Conservation (phyloP, 2,888 invertebrate genomes). For the Carterocephalus palaemon region DNA sequence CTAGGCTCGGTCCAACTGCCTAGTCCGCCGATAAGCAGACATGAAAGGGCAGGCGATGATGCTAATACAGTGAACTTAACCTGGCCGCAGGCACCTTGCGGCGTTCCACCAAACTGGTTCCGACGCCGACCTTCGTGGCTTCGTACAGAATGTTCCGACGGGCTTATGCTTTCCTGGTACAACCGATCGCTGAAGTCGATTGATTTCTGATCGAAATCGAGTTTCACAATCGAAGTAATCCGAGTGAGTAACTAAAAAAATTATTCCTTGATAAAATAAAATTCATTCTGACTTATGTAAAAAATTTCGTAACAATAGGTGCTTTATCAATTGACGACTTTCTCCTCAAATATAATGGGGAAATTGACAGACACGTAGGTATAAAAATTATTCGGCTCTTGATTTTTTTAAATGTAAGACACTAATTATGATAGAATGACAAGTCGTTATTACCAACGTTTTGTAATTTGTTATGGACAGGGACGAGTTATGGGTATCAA, state of each 20-base stretch:
- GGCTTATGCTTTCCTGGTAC: conserved; percentile 64
- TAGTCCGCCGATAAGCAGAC: conserved; percentile 68
- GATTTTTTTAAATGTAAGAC: too few relatives aligned
- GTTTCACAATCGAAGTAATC: conserved; percentile 2
- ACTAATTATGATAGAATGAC: too few relatives aligned
- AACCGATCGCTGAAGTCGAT: conserved; percentile 59
- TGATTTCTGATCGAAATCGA: conserved; percentile 58
- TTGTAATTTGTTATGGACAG: too few relatives aligned
- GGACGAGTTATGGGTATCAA: too few relatives aligned
- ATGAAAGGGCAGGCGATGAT: conserved; percentile 73
- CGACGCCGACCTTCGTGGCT: conserved; percentile 60
- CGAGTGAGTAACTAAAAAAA: neutral
- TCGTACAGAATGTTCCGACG: conserved; percentile 50
- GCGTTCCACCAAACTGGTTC: conserved; percentile 72
- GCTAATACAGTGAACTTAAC: conserved; percentile 74
- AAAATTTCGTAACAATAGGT: too few relatives aligned
- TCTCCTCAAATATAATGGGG: too few relatives aligned
- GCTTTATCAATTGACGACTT: too few relatives aligned
- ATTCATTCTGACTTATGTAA: too few relatives aligned
- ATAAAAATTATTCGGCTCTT: too few relatives aligned
- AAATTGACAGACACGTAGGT: too few relatives aligned
- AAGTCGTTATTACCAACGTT: too few relatives aligned
- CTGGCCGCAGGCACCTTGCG: conserved; percentile 72
- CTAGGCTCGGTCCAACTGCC: conserved; percentile 66
- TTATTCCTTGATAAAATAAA: too few relatives aligned